Evolutionary conservation across 2,113 vertebrate species (phyloP).

Genomic region (Cyanocitta stelleri): DNA sequence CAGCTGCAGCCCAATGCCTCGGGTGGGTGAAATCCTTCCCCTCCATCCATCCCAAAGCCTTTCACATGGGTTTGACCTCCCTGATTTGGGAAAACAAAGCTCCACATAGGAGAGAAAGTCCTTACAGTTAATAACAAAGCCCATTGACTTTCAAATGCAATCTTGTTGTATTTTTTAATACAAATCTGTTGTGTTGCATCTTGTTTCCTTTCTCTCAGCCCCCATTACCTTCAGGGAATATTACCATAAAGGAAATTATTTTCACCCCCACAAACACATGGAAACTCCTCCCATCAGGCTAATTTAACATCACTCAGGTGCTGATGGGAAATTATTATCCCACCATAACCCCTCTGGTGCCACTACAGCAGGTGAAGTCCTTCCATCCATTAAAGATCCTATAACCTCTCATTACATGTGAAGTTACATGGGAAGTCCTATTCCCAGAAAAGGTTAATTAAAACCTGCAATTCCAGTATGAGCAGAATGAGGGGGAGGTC

Average conservation of each 20-base stretch:
- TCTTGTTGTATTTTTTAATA: not conserved
- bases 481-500: not conserved
- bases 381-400: not conserved
- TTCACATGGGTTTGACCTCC: not conserved
- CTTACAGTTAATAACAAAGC: not conserved
- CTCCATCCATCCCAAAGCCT: not conserved
- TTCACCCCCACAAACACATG: not conserved
- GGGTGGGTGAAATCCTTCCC: not conserved
- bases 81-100: not conserved
- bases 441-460: slow-evolving; percentile 20
- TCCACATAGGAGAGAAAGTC: not conserved
- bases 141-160: slow-evolving; percentile 30
- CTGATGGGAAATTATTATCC: not conserved
- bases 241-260: slow-evolving; percentile 19
- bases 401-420: not conserved
- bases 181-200: not conserved
- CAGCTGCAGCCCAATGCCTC: not conserved
- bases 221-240: not conserved
- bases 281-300: not conserved
- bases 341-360: not conserved
- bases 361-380: not conserved
- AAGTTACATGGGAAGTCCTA: not conserved
- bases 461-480: not conserved
- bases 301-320: not conserved
- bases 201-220: not conserved